A percentile compares a stretch with the other conserved stretches of the same genome.
Conservation (phyloP, 2,888 invertebrate genomes). For the Fragum fragum region DNA sequence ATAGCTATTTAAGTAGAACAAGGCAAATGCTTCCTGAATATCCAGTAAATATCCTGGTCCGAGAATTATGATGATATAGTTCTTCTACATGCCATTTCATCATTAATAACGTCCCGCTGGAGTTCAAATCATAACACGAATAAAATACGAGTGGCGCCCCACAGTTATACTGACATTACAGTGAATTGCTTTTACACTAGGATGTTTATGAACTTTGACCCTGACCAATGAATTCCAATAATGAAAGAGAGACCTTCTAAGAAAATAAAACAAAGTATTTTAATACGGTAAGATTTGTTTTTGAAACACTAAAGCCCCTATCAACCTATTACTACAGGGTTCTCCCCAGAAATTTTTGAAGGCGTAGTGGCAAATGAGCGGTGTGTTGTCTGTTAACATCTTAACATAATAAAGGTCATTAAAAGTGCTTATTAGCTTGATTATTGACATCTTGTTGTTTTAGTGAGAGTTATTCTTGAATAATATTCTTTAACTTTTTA, state of each 20-base stretch:
- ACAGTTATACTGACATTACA: conserved; percentile 14
- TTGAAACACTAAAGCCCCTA: too few relatives aligned
- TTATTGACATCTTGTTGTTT: too few relatives aligned
- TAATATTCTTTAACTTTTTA: too few relatives aligned
- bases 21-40: conserved; percentile 17
- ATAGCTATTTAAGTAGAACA: background rate
- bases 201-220: conserved; percentile 18
- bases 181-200: conserved; percentile 22
- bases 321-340: too few relatives aligned
- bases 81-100: conserved; percentile 29
- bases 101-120: conserved; percentile 7
- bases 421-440: too few relatives aligned
- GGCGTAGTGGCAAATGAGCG: too few relatives aligned
- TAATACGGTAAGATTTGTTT: too few relatives aligned
- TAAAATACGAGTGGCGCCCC: conserved; percentile 7
- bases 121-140: conserved; percentile 31
- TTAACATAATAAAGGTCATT: too few relatives aligned
- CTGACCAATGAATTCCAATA: conserved; percentile 7
- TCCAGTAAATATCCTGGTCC: conserved; percentile 22
- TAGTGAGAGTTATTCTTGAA: too few relatives aligned
- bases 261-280: background rate
- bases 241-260: background rate
- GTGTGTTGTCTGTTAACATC: too few relatives aligned
- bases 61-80: conserved; percentile 31
- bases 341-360: too few relatives aligned